Percentiles rank a stretch among this genome's conserved stretches.
Conservation (phyloP, 2,888 invertebrate species). For the Platycheirus albimanus region DNA sequence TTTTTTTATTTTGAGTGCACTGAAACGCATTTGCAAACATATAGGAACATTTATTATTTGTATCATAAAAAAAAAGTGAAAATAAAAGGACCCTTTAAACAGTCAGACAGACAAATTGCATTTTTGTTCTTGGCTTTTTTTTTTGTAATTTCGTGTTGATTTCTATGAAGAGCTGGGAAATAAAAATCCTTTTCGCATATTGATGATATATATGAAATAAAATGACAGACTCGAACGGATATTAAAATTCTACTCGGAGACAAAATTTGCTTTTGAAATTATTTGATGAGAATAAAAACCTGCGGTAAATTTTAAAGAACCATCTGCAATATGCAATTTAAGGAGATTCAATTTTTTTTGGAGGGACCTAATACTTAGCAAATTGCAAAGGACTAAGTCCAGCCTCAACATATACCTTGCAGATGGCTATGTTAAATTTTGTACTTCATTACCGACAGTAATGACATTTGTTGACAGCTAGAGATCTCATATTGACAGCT, state of each 20-base stretch:
- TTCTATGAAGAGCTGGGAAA: conserved; percentile 37
- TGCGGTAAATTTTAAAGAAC: conserved; percentile 1
- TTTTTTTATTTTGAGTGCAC: conserved; percentile 42
- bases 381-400: no score
- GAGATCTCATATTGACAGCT: no score
- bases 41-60: conserved; percentile 9
- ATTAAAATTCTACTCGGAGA: conserved; percentile 64
- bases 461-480: no score
- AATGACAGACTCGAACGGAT: conserved; percentile 63
- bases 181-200: conserved; percentile 51
- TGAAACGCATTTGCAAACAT: conserved; percentile 51
- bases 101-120: conserved; percentile 74
- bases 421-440: no score
- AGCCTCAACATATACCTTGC: no score
- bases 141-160: conserved; percentile 51
- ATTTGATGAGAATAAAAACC: conserved; percentile 2
- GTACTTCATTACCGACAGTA: no score
- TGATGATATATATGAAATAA: conserved; percentile 42
- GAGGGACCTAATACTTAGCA: no score
- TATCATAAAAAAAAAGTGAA: conserved; percentile 41
- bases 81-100: conserved; percentile 73
- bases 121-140: conserved; percentile 68
- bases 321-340: background rate
- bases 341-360: no score
- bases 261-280: conserved; percentile 46